These are phyloP conservation scores for Epirrhoe tristata DNA, from an alignment of 2,888 invertebrate species.

Conservation along the genomic window DNA sequence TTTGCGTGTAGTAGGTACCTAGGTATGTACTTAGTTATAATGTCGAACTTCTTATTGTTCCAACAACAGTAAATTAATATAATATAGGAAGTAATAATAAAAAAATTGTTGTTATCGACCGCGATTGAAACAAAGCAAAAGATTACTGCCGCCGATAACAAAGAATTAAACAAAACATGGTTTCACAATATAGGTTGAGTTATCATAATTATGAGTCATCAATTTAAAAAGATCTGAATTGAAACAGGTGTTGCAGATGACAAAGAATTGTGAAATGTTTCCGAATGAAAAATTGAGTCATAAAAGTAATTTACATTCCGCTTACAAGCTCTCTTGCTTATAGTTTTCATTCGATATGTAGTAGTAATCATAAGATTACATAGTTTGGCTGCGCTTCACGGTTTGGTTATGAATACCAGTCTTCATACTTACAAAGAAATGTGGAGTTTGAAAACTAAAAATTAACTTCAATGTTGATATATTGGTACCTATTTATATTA, in stretches of 20 bases:
- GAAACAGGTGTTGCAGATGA: constrained; percentile 23
- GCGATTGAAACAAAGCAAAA: constrained; percentile 16
- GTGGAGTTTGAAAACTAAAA: no score
- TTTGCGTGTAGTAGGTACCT: no score
- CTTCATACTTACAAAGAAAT: no score
- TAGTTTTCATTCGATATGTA: background rate
- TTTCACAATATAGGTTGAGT: constrained; percentile 16
- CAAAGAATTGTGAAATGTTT: constrained; percentile 22
- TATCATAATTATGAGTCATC: constrained; percentile 19
- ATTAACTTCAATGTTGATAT: no score
- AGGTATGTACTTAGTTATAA: no score
- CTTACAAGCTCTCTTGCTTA: background rate
- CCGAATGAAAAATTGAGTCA: constrained; percentile 18
- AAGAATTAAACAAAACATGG: constrained; percentile 25
- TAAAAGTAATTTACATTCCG: background rate
- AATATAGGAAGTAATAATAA: background rate
- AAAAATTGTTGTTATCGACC: background rate
- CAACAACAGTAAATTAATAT: no score
- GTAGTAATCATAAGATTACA: background rate
- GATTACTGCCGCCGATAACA: constrained; percentile 23
- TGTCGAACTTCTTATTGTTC: no score
- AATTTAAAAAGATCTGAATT: constrained; percentile 16
- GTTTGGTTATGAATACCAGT: no score
- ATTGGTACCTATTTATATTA: no score
- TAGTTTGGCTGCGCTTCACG: constrained; percentile 12